These are phyloP conservation scores for Melanerpes aurifrons DNA, from an alignment of 2,113 vertebrate genomes.

Conservation along the genomic window DNA sequence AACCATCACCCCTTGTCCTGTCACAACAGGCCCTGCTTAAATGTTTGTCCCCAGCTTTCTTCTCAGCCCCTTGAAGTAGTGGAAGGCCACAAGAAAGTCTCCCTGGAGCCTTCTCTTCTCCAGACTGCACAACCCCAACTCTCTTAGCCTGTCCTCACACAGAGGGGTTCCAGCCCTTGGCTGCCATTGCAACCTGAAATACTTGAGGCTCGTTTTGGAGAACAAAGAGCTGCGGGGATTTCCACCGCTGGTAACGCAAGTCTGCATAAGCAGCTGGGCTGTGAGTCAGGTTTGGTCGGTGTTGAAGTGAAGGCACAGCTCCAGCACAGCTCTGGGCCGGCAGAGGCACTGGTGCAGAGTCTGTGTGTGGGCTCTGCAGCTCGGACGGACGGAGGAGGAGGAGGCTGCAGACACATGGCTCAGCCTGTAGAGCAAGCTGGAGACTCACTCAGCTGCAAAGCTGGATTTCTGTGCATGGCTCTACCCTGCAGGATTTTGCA, in stretches of 20 bases:
- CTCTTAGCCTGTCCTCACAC: background rate
- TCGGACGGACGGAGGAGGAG: fast-evolving
- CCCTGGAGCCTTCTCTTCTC: background rate
- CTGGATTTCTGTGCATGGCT: background rate
- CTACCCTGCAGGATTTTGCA: background rate
- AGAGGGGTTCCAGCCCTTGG: background rate
- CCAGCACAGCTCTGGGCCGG: background rate
- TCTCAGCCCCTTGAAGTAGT: background rate
- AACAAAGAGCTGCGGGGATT: conserved; percentile 63
- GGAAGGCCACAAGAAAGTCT: background rate
- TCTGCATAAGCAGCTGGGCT: background rate
- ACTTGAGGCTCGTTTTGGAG: background rate
- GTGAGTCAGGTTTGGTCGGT: background rate
- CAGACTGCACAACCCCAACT: background rate
- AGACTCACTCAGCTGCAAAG: background rate
- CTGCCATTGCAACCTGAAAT: background rate
- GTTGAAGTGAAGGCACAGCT: background rate
- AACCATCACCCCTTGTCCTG: too few species aligned
- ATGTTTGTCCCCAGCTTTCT: background rate
- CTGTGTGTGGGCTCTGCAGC: background rate
- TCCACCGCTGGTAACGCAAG: background rate
- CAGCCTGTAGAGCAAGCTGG: background rate
- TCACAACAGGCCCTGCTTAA: background rate
- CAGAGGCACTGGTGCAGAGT: background rate
- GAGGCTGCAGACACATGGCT: background rate